Evolutionary conservation across 2,113 vertebrate genomes (phyloP).

Genomic region (Lepidothrix coronata): DNA sequence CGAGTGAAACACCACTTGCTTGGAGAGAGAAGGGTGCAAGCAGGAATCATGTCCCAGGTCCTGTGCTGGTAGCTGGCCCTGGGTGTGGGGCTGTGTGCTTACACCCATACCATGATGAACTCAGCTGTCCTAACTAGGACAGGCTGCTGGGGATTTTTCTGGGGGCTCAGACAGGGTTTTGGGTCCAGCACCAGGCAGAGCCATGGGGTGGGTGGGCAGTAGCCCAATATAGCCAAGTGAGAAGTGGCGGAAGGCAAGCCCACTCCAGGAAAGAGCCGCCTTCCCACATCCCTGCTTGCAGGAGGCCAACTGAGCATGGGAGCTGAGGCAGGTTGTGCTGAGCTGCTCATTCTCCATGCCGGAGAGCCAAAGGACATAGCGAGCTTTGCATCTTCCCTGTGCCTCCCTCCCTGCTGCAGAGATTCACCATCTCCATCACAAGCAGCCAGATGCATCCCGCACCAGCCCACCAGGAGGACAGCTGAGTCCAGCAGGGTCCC

Average conservation of each 20-base stretch:
- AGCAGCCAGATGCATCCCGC: not conserved
- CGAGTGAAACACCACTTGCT: not conserved
- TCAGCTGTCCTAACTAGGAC: too few relatives aligned
- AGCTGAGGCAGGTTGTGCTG: not conserved
- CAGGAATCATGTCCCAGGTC: not conserved
- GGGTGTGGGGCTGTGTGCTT: accelerated
- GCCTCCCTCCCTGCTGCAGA: not conserved
- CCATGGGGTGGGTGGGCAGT: not conserved
- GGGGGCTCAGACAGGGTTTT: not conserved
- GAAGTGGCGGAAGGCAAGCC: not conserved
- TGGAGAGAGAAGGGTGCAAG: not conserved
- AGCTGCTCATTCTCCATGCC: not conserved
- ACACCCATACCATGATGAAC: too few relatives aligned
- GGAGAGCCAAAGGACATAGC: not conserved
- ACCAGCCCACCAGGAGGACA: accelerated
- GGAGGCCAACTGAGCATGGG: not conserved
- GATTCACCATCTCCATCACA: accelerated
- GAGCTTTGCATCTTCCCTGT: not conserved
- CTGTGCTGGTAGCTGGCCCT: not conserved
- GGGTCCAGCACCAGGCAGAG: not conserved
- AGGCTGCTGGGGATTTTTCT: not conserved
- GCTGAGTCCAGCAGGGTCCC: accelerated
- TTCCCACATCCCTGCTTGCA: not conserved
- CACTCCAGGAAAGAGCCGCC: not conserved
- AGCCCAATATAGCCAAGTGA: accelerated